Percentiles rank a stretch among this genome's conserved stretches.
phyloP scores from a whole-genome alignment of 2,888 invertebrate genomes.

The Bimastos eiseni region DNA sequence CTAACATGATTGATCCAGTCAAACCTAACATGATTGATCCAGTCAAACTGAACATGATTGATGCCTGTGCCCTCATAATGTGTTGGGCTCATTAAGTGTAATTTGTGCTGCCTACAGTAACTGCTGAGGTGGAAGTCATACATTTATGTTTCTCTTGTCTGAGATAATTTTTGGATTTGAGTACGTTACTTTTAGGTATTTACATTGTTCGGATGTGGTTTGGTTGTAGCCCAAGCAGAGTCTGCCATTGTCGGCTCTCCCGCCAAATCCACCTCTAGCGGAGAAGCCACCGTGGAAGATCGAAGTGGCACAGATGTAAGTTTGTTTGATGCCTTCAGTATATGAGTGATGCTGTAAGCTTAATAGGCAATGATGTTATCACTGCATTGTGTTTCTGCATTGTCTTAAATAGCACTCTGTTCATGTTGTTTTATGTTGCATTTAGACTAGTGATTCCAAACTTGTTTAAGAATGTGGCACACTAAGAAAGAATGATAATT shows the following conservation, averaged over 20 bases:
- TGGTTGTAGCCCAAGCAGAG: neutral
- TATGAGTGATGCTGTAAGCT: neutral
- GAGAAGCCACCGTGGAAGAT: slow-evolving; percentile 51
- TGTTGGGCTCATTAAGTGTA: neutral
- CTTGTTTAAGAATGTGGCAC: too few species aligned
- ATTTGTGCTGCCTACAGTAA: too few species aligned
- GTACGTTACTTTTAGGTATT: neutral
- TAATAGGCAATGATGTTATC: too few species aligned
- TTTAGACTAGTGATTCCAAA: too few species aligned
- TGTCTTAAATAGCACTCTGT: too few species aligned
- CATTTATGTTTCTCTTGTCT: neutral
- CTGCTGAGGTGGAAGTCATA: neutral
- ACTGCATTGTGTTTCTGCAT: too few species aligned
- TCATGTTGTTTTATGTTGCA: too few species aligned
- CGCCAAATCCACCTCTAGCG: slow-evolving; percentile 46
- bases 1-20: too few species aligned
- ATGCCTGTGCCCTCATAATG: neutral
- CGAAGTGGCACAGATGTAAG: slow-evolving; percentile 36
- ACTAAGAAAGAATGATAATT: too few species aligned
- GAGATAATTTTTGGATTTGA: neutral
- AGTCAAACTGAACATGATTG: too few species aligned
- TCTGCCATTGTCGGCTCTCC: slow-evolving; percentile 41
- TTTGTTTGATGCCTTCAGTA: slow-evolving; percentile 3
- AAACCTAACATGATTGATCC: too few species aligned
- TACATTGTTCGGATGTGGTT: neutral